Base-by-base conservation (phyloP, 2,888 invertebrate genomes). In the Nyleta sp. region DNA sequence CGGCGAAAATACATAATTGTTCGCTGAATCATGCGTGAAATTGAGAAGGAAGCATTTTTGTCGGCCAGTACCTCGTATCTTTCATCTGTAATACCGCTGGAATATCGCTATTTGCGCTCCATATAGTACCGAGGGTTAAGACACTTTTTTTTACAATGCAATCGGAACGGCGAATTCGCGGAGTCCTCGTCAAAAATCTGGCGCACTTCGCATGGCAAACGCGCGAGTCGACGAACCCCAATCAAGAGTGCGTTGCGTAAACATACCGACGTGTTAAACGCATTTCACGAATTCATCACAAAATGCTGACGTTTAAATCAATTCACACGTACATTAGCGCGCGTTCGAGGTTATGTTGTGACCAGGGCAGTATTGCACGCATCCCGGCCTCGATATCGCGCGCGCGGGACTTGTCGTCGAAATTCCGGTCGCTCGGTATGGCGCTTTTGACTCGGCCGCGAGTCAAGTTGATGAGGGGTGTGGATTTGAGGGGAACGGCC, bases 281-380 rank as follows among this genome's bases (percentile, higher is more conserved):
- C 75, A 75, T 75, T 68, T 62, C 60, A 50, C 35, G 55, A 68
- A 75, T 68, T 62, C 33, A 50, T 50, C 64, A 75, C 48, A 15
- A 50, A 64, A 31, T 70, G 70, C 42, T 68, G 64, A 70, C 64
- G 62, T 68, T 75, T 75, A 70, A 75, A 75, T 75, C 70, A 75
- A 75, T 75, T 75, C 62, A 64, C 62, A 57, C 67, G 24, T 67
- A 67, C 53, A 65, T 65, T 59, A 40, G 59, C 46, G 40, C 53
- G 31, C 24, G 44, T 50, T 57, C 38, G 28, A 74, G 74, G 74
- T 74, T 74, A 74, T 67, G 67, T 68, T 74, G 42, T 74, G 73
- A 59, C 20, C 62, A 65, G 64, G 28, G 50, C 50, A 55, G 59
- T 57, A 48, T 17, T 13, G 46, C 60, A 8, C 24, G 42, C 8